These are phyloP conservation scores for Hololepta plana DNA, from an alignment of 2,888 invertebrate species.

Conservation along the genomic window DNA sequence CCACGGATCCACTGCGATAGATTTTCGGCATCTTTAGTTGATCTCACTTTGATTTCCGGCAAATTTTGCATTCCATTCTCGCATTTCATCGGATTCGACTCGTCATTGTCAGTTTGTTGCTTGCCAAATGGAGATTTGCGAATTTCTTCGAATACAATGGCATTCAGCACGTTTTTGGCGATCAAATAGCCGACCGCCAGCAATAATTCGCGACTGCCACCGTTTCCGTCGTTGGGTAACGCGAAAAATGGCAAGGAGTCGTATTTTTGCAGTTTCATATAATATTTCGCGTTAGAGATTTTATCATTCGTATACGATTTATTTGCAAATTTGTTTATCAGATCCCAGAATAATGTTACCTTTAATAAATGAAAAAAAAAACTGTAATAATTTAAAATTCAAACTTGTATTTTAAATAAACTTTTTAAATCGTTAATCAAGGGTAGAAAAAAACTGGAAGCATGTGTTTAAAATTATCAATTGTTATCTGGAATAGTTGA, in stretches of 20 bases:
- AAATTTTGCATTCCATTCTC: too few relatives aligned
- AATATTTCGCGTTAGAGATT: constrained; percentile 18
- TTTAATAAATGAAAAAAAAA: too few relatives aligned
- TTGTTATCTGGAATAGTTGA: too few relatives aligned
- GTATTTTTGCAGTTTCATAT: constrained; percentile 21
- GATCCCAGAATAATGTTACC: constrained; percentile 16
- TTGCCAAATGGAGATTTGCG: constrained; percentile 8
- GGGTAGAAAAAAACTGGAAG: too few relatives aligned
- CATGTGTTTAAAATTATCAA: too few relatives aligned
- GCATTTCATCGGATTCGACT: background rate
- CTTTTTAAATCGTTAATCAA: too few relatives aligned
- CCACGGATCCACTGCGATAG: constrained; percentile 9
- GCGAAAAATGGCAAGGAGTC: constrained; percentile 21
- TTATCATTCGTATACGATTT: constrained; percentile 12
- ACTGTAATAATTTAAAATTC: too few relatives aligned
- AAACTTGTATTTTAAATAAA: too few relatives aligned
- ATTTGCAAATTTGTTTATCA: constrained; percentile 14
- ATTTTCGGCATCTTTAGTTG: constrained; percentile 7
- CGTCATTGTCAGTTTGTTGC: background rate
- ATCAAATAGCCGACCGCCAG: constrained; percentile 24
- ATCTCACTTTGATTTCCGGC: constrained; percentile 6
- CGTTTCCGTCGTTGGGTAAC: constrained; percentile 13
- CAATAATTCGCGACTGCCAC: constrained; percentile 19
- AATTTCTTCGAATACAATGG: constrained; percentile 14
- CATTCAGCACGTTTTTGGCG: constrained; percentile 15